Base-by-base conservation (phyloP, 2,888 invertebrate genomes). In the Diloba caeruleocephala region DNA sequence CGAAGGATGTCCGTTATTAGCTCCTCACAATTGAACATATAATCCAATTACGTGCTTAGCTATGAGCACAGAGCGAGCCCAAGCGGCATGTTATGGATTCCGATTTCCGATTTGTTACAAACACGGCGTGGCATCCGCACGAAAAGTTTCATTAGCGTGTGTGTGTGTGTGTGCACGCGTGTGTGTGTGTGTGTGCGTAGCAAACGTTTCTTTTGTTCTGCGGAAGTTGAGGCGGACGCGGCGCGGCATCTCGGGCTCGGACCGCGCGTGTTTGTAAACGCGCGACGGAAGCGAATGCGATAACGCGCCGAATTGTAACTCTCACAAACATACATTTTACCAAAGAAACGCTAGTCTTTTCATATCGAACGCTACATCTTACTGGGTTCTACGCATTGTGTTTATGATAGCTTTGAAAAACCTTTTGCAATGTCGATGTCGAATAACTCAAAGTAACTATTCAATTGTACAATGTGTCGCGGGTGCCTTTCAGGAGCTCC, bases 261-360 rank as follows among this genome's bases (percentile, higher is more conserved):
- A 7, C 31, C 21, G 29, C 36, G 48, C 26, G 34, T 63, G 55
- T 63, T 67, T 58, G 48, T 67, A 70, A 70, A 63, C 67, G 52
- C 36, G 23, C 52, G 14, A 33, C 67, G 70, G 71, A 70, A 60
- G 42, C 66, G 15, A 13, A n/a, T 26, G 50, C 64, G 59, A 63
- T 62, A 63, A 56, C 42, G 39, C 39, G 39, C 19, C 28, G 32
- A 29, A 15, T 10, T 5, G 15, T 7, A 15, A 33, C 33, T 25
- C 10, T 8, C 21, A 23, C 42, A 25, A 26, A 46, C 38, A 33
- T 46, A 14, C 39, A 2, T 14, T 26, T 31, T 29, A 26, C 25
- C 29, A 12, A 38, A 26, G 33, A 28, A 53, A 44, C 25, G 33
- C 33, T 28, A 28, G 34, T 32, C 46, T 54, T 45, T 42, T 46